phyloP scores from a whole-genome alignment of 2,888 invertebrate genomes.

The Lumbricus terrestris region DNA sequence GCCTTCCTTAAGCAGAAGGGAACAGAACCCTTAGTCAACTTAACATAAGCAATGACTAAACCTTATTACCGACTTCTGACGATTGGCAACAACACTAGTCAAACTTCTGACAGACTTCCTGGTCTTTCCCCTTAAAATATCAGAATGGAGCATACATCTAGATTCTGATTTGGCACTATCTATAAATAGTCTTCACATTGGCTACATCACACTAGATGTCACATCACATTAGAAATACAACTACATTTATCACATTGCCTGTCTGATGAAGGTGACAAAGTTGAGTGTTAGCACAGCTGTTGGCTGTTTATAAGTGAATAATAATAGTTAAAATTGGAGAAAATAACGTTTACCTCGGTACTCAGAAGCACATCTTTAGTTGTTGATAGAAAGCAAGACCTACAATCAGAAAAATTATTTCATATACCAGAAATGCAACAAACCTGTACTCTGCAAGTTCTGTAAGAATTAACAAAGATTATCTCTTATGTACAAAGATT shows the following conservation, averaged over 20 bases:
- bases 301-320: background rate
- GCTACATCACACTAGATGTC: background rate
- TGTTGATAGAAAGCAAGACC: background rate
- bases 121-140: background rate
- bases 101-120: background rate
- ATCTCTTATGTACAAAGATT: background rate
- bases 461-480: no score
- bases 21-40: background rate
- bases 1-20: background rate
- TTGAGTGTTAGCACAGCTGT: background rate
- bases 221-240: background rate
- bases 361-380: slow-evolving; percentile 3
- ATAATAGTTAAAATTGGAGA: background rate
- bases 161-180: background rate
- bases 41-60: background rate
- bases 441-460: background rate
- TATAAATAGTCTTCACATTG: background rate
- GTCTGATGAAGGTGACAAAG: background rate
- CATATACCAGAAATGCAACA: background rate
- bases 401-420: background rate
- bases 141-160: background rate
- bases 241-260: no score
- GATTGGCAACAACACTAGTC: background rate
- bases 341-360: background rate
- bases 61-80: background rate